phyloP scores from a whole-genome alignment of 2,113 vertebrate species.

The Chaetops frenatus region DNA sequence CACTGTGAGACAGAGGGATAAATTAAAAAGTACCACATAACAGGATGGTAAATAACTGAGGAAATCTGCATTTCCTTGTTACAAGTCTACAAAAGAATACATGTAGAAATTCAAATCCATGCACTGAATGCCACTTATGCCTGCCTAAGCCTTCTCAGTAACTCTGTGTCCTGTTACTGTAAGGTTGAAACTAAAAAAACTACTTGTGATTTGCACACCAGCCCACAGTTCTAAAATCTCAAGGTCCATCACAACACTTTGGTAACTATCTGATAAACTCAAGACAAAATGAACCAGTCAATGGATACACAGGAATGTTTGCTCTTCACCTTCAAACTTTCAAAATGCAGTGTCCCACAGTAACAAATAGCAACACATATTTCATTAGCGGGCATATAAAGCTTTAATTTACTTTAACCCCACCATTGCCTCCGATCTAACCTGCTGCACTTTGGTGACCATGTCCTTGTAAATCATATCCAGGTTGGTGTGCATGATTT shows the following conservation, averaged over 20 bases:
- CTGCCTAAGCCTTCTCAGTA: neutral
- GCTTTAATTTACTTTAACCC: neutral
- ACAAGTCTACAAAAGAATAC: neutral
- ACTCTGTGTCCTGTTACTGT: neutral
- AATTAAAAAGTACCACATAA: neutral
- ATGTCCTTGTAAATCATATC: constrained; percentile 86
- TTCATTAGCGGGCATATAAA: neutral
- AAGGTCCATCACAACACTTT: neutral
- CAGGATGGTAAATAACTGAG: neutral
- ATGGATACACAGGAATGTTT: neutral
- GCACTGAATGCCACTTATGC: neutral
- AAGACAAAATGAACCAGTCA: neutral
- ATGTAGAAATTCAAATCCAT: neutral
- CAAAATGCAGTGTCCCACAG: neutral
- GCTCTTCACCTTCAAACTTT: neutral
- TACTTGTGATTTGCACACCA: neutral
- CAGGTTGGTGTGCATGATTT: constrained; percentile 84
- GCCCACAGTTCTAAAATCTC: neutral
- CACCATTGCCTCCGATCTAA: constrained; percentile 27
- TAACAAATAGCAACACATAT: neutral
- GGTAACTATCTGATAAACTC: neutral
- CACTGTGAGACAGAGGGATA: neutral
- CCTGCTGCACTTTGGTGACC: constrained; percentile 95
- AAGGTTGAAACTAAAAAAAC: neutral
- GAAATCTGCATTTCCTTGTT: neutral